phyloP scores from a whole-genome alignment of 2,797 vertebrate genomes.

The Paratrypauchen microcephalus region DNA sequence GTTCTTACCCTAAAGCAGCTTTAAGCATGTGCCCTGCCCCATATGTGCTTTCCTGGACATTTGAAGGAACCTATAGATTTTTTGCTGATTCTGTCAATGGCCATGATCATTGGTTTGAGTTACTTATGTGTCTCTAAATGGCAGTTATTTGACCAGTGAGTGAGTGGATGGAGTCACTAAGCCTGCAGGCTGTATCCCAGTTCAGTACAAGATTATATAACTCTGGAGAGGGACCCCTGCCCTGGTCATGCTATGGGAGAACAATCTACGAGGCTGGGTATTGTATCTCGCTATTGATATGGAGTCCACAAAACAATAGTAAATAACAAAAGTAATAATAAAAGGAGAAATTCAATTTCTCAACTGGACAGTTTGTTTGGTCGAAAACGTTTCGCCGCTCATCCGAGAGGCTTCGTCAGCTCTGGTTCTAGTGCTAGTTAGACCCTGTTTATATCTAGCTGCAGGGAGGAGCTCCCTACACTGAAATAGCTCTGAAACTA shows the following conservation, averaged over 20 bases:
- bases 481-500: too few relatives aligned
- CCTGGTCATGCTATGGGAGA: neutral
- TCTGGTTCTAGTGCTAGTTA: too few relatives aligned
- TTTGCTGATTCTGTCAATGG: constrained; percentile 29
- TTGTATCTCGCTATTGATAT: too few relatives aligned
- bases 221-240: neutral
- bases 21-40: neutral
- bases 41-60: neutral
- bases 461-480: too few relatives aligned
- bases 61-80: constrained; percentile 13
- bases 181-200: constrained; percentile 33
- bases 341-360: too few relatives aligned
- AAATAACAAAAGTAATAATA: too few relatives aligned
- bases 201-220: constrained; percentile 34
- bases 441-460: too few relatives aligned
- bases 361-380: too few relatives aligned
- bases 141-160: constrained; percentile 30
- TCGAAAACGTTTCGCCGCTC: too few relatives aligned
- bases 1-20: constrained; percentile 2
- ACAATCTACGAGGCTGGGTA: too few relatives aligned
- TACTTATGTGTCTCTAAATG: constrained; percentile 15
- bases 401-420: too few relatives aligned
- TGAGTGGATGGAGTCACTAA: constrained; percentile 23
- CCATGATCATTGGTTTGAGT: constrained; percentile 15
- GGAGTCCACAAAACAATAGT: too few relatives aligned